Percentiles rank a stretch among this genome's conserved stretches.
These are phyloP conservation scores for Saccopteryx bilineata DNA, from an alignment of 2,113 vertebrate genomes.

Conservation along the genomic window DNA sequence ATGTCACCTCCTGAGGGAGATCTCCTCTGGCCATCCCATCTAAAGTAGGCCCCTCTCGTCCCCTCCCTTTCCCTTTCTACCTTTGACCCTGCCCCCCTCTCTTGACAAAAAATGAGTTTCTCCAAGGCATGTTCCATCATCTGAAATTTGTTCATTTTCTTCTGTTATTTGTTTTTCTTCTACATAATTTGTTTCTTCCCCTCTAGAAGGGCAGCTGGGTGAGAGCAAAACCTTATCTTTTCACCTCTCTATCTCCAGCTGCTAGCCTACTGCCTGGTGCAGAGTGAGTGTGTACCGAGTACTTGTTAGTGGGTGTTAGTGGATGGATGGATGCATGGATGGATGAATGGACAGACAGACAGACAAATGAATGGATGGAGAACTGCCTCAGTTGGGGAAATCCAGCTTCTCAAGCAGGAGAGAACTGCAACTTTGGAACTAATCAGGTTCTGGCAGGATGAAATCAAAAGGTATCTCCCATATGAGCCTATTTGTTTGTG, in stretches of 20 bases:
- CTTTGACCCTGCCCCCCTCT: neutral
- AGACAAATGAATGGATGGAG: neutral
- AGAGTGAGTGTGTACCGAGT: neutral
- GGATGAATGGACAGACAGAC: too few species aligned
- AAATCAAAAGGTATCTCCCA: neutral
- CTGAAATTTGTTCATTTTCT: neutral
- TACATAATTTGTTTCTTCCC: slow-evolving; percentile 19
- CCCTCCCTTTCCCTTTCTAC: neutral
- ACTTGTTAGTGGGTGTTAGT: neutral
- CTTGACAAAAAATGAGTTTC: neutral
- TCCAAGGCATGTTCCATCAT: neutral
- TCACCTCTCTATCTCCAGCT: neutral
- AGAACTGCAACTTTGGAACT: neutral
- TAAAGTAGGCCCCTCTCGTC: neutral
- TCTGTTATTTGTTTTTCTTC: neutral
- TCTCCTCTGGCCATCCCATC: neutral
- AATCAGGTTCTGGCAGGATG: neutral
- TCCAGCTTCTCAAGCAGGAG: slow-evolving; percentile 27
- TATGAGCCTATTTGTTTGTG: neutral
- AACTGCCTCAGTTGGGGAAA: neutral
- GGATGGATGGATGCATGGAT: neutral
- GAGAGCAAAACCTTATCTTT: slow-evolving; percentile 41
- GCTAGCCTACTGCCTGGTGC: neutral
- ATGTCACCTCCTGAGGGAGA: neutral
- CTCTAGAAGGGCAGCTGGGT: neutral